Conservation (phyloP, 2,888 invertebrate genomes). For the Tanypteryx hageni region DNA sequence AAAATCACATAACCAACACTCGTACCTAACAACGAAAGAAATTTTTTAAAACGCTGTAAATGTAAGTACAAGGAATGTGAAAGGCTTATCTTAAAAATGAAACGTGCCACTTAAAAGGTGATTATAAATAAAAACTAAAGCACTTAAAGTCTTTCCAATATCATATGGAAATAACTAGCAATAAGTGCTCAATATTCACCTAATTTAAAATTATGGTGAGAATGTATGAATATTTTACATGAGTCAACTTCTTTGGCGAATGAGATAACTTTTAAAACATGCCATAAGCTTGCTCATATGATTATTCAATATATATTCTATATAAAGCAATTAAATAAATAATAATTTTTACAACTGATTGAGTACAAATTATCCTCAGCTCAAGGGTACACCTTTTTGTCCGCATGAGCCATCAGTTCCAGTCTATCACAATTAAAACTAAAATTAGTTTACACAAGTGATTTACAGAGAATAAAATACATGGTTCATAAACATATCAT, state of each 20-base stretch:
- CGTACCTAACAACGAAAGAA: background rate
- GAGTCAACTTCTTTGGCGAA: slow-evolving; percentile 9
- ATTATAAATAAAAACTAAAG: slow-evolving; percentile 26
- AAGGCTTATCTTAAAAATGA: slow-evolving; percentile 16
- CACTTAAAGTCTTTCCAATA: background rate
- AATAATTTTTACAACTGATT: background rate
- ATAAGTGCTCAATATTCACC: background rate
- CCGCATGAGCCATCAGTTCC: background rate
- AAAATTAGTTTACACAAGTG: background rate
- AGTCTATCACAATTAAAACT: slow-evolving; percentile 25
- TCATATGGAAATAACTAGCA: background rate
- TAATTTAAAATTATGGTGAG: background rate
- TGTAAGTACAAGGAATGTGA: slow-evolving; percentile 60
- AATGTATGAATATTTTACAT: background rate
- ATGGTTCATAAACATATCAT: background rate
- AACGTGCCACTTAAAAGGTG: slow-evolving; percentile 36
- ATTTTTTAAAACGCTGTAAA: background rate
- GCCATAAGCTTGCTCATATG: background rate
- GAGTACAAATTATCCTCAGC: background rate
- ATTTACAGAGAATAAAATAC: background rate
- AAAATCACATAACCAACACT: background rate
- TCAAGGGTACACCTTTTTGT: background rate
- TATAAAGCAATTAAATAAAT: slow-evolving; percentile 29
- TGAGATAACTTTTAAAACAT: slow-evolving; percentile 1
- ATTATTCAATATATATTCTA: background rate